A percentile compares a stretch with the other conserved stretches of the same genome.
Conservation (phyloP, 2,113 vertebrate species). For the Nesogale talazaci region DNA sequence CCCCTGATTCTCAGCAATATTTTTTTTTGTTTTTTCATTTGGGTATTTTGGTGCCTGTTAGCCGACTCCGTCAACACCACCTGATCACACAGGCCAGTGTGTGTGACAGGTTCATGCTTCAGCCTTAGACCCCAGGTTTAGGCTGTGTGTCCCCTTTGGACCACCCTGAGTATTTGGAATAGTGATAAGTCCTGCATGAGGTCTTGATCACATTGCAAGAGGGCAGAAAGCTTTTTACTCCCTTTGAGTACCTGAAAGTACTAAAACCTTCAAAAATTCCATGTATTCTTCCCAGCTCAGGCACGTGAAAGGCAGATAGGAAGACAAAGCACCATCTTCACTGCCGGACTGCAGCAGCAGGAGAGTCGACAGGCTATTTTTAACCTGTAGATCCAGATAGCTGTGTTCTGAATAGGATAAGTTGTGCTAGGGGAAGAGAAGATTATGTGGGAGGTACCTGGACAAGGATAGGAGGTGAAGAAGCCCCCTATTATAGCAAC, state of each 20-base stretch:
- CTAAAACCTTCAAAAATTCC: not conserved
- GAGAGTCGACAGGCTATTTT: not conserved
- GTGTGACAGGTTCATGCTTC: not conserved
- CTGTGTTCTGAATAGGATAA: not conserved
- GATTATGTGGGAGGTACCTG: not conserved
- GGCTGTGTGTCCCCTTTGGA: not conserved
- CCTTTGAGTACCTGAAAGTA: not conserved
- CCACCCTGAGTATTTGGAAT: not conserved
- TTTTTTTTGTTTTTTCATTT: no score
- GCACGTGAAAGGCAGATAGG: not conserved
- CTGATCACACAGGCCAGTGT: no score
- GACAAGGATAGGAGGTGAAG: constrained; percentile 7
- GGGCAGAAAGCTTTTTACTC: not conserved
- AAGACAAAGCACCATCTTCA: not conserved
- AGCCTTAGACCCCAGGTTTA: not conserved
- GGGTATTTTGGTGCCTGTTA: no score
- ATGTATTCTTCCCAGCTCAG: not conserved
- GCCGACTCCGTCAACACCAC: no score
- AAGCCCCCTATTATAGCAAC: not conserved
- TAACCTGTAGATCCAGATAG: not conserved
- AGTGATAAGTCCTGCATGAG: not conserved
- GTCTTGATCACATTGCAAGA: not conserved
- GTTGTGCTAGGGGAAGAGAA: not conserved
- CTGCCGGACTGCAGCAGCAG: not conserved
- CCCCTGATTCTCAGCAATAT: no score